Evolutionary conservation across 2,888 invertebrate species (phyloP), one percentile per base, ranked within the genome.

Genomic region (Pantelozetes paolii): DNA sequence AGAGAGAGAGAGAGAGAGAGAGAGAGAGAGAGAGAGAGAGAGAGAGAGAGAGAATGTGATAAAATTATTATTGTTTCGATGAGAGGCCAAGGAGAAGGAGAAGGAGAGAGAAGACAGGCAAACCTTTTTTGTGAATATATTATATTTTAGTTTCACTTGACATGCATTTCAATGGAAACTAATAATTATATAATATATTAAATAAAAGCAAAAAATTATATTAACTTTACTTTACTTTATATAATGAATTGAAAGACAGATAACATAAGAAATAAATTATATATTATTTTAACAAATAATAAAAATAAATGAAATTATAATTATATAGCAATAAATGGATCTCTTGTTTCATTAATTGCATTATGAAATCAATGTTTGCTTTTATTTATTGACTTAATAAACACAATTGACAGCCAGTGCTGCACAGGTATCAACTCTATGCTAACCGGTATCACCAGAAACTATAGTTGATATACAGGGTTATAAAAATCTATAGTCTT

Each of bases 141-240:
- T 40, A 64, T 64, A 64, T 40, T 64, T 64, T 64, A 64, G 64
- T n/a, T 64, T 30, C 64, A 64, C 36, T 64, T 64, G 64, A 64
- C 32, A 32, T 32, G 15, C 64, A 64, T 64, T 62, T 64, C 18
- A 15, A 9, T 1, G 18, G 1, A 64, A 64, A n/a, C 36, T 64
- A 11, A 64, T 64, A 64, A 64, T 64, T 64, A 64, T 64, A 64
- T 64, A 15, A 3, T 40, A 40, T 32, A 62, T 36, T 32, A 62
- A 62, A 28, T 28, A 32, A 36, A 40, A 28, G 8, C 3, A 23
- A 57, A 64, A 40, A 64, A 36, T 28, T 64, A 54, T 54, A 20
- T 54, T 23, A 9, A 23, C 54, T 45, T 18, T 45, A 2, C 11
- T 9, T 45, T 45, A 15, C 15, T 45, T 6, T 15, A 45, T 11